A percentile compares a stretch with the other conserved stretches of the same genome.
Conservation (phyloP, 2,888 invertebrate species). For the Stomorhina lunata region DNA sequence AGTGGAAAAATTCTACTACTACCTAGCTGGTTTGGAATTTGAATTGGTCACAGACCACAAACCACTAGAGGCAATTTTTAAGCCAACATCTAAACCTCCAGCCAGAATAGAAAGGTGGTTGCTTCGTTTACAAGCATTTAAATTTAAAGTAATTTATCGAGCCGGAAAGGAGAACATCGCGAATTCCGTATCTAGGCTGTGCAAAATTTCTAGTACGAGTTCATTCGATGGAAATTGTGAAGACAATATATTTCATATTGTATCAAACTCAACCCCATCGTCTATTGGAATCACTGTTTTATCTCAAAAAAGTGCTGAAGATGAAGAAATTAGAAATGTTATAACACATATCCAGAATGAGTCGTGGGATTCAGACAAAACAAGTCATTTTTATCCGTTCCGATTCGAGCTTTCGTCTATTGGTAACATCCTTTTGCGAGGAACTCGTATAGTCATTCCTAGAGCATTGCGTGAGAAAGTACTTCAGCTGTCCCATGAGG, state of each 20-base stretch:
- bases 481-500: slow-evolving; percentile 13
- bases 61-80: slow-evolving; percentile 55
- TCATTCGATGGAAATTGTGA: slow-evolving; percentile 46
- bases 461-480: slow-evolving; percentile 13
- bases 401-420: slow-evolving; percentile 1
- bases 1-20: slow-evolving; percentile 64
- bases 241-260: slow-evolving; percentile 46
- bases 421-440: slow-evolving; percentile 27
- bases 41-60: slow-evolving; percentile 57
- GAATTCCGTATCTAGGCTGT: slow-evolving; percentile 54
- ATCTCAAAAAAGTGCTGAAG: slow-evolving; percentile 10
- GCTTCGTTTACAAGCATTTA: slow-evolving; percentile 38
- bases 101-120: slow-evolving; percentile 56
- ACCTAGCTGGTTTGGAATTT: slow-evolving; percentile 60
- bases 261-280: slow-evolving; percentile 23
- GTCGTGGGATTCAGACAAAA: slow-evolving; percentile 21
- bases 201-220: slow-evolving; percentile 21
- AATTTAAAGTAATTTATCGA: slow-evolving; percentile 42
- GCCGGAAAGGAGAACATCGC: slow-evolving; percentile 49
- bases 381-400: slow-evolving; percentile 28
- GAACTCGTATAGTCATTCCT: slow-evolving; percentile 42
- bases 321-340: slow-evolving; percentile 35
- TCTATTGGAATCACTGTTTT: slow-evolving; percentile 43
- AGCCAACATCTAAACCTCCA: slow-evolving; percentile 57
- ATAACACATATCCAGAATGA: slow-evolving; percentile 13